Evolutionary conservation across 2,797 vertebrate species (phyloP).

Genomic region (Anabacerthia variegaticeps): DNA sequence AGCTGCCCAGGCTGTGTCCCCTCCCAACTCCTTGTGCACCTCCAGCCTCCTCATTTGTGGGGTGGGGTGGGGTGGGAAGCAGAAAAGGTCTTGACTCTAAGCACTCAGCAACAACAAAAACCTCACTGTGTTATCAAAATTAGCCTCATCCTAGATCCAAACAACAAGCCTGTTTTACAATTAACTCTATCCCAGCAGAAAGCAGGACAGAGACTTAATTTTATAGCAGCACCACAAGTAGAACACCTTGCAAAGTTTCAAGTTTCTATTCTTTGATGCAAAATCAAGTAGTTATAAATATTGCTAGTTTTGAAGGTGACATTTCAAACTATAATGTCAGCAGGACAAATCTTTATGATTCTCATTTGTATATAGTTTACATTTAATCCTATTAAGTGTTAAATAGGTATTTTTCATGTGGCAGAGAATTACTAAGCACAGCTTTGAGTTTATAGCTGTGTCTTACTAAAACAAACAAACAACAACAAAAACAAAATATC

Average conservation of each 20-base stretch:
- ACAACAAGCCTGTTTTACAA: not conserved
- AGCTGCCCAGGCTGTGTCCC: not conserved
- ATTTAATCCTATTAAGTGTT: not conserved
- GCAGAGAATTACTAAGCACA: not conserved
- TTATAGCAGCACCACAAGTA: not conserved
- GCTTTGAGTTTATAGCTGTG: not conserved
- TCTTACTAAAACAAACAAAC: not conserved
- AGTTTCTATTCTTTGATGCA: not conserved
- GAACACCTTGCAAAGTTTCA: not conserved
- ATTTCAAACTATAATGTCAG: not conserved
- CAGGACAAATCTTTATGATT: not conserved
- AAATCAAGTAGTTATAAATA: not conserved
- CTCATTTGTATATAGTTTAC: not conserved
- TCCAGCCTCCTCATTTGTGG: accelerated
- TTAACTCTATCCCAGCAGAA: not conserved
- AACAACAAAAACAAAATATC: too few species aligned
- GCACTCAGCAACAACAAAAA: not conserved
- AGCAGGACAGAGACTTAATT: not conserved
- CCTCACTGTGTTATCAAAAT: not conserved
- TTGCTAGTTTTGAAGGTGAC: not conserved
- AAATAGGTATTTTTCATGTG: not conserved
- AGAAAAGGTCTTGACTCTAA: not conserved
- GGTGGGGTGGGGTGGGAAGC: not conserved
- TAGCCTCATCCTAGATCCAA: not conserved
- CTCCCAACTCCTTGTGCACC: not conserved